phyloP scores from a whole-genome alignment of 2,797 vertebrate genomes.

The Semotilus atromaculatus region DNA sequence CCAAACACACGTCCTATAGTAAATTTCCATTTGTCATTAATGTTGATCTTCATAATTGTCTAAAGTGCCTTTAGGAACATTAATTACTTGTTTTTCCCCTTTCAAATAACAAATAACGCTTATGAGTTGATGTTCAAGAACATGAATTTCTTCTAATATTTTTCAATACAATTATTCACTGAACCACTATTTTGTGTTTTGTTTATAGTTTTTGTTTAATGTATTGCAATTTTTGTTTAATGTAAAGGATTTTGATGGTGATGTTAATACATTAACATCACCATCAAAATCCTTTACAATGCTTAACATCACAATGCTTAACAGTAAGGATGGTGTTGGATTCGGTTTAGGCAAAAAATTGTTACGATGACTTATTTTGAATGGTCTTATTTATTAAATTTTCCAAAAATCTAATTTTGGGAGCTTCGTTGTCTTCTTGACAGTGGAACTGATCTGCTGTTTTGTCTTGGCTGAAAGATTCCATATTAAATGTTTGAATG shows the following conservation, averaged over 20 bases:
- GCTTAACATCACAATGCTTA: too few species aligned
- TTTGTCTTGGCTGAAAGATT: background rate
- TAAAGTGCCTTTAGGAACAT: background rate
- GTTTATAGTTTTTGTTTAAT: background rate
- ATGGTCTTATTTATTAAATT: fast-evolving
- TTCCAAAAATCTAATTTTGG: background rate
- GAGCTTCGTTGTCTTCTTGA: background rate
- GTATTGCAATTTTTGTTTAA: background rate
- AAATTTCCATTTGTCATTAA: background rate
- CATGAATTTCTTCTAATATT: background rate
- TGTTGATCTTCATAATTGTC: background rate
- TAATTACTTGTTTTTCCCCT: background rate
- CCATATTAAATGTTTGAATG: too few species aligned
- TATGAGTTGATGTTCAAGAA: background rate
- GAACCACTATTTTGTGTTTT: background rate
- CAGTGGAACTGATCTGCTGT: background rate
- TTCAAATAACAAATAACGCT: background rate
- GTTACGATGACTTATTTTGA: background rate
- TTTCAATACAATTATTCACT: background rate
- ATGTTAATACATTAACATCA: too few species aligned
- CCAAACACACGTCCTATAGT: background rate
- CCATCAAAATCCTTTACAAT: background rate
- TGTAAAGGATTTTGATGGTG: too few species aligned
- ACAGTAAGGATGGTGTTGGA: background rate
- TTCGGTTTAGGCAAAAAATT: background rate